A percentile compares a stretch with the other conserved stretches of the same genome.
Evolutionary conservation across 2,888 invertebrate species (phyloP).

Genomic region (Alviniconcha strummeri): DNA sequence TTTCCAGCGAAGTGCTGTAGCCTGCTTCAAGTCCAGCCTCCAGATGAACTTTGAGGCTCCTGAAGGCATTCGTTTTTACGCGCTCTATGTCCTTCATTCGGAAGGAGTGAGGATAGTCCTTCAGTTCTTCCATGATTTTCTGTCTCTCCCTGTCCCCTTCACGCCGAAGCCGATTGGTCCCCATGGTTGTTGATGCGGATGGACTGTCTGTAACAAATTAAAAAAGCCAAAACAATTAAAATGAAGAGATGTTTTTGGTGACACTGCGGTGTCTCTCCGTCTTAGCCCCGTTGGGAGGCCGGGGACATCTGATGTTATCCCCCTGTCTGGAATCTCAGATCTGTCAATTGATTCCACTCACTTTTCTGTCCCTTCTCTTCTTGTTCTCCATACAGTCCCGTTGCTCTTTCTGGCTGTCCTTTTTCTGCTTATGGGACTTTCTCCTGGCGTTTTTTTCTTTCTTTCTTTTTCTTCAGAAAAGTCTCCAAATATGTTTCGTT

Average conservation of each 20-base stretch:
- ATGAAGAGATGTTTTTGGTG: not conserved
- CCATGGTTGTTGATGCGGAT: not conserved
- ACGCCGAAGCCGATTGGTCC: not conserved
- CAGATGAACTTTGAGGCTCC: not conserved
- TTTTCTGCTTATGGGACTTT: no score
- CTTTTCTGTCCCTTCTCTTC: not conserved
- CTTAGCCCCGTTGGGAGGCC: not conserved
- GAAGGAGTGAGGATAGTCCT: conserved; percentile 27
- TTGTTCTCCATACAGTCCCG: not conserved
- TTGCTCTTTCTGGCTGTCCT: no score
- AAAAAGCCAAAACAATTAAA: not conserved
- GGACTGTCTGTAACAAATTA: not conserved
- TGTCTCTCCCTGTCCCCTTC: not conserved
- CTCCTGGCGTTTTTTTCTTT: no score
- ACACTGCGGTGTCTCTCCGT: not conserved
- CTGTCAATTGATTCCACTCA: not conserved
- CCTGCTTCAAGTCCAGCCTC: conserved; percentile 11
- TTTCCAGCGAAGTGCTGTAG: conserved; percentile 17
- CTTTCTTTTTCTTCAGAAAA: no score
- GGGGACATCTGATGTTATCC: not conserved
- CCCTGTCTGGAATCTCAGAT: not conserved
- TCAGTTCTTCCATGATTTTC: not conserved
- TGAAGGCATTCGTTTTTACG: not conserved
- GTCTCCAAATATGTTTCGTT: no score
- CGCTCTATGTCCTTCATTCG: not conserved